A percentile compares a stretch with the other conserved stretches of the same genome.
Evolutionary conservation across 2,797 vertebrate species (phyloP).

Genomic region (Craterocephalus amniculus): DNA sequence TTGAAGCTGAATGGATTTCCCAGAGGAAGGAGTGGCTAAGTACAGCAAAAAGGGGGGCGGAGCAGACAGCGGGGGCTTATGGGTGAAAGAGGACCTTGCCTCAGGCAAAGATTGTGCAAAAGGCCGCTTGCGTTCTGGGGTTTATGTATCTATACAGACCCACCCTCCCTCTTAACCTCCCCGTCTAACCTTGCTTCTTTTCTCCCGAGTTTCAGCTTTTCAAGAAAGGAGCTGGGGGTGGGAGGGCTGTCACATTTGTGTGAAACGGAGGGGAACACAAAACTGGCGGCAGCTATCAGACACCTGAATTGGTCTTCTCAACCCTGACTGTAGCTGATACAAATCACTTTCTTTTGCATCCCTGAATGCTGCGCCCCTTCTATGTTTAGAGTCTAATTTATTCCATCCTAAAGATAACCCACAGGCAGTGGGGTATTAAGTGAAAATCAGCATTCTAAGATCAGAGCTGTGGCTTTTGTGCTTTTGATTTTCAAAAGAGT

Average conservation of each 20-base stretch:
- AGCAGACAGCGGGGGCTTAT: conserved; percentile 36
- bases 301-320: conserved; percentile 58
- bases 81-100: conserved; percentile 57
- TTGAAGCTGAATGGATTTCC: conserved; percentile 51
- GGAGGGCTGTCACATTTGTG: conserved; percentile 51
- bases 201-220: conserved; percentile 41
- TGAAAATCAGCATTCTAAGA: conserved; percentile 18
- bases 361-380: conserved; percentile 17
- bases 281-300: conserved; percentile 55
- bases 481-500: conserved; percentile 10
- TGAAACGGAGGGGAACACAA: conserved; percentile 47
- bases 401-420: conserved; percentile 26
- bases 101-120: conserved; percentile 54
- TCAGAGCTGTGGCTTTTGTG: conserved; percentile 5
- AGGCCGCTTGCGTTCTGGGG: conserved; percentile 50
- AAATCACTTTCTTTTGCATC: conserved; percentile 42
- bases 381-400: conserved; percentile 21
- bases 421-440: conserved; percentile 13
- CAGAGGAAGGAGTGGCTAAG: conserved; percentile 54
- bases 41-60: conserved; percentile 38
- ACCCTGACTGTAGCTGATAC: conserved; percentile 43
- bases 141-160: conserved; percentile 48
- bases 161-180: conserved; percentile 37
- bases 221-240: conserved; percentile 39
- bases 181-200: conserved; percentile 43